Base-by-base conservation (phyloP, 1,140 invertebrate species). In the Penaeus indicus region DNA sequence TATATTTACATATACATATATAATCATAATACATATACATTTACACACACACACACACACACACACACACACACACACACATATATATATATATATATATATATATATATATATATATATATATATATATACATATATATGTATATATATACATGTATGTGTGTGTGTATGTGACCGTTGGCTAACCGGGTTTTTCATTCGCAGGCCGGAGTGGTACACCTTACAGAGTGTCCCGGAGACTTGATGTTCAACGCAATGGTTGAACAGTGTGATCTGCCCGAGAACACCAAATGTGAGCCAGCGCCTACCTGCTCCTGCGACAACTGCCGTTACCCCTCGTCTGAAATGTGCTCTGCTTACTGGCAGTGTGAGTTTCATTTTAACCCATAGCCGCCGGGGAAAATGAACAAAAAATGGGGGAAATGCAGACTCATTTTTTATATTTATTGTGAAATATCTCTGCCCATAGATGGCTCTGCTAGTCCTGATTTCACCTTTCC, bases 331-430 rank as follows among this genome's bases (percentile, higher is more conserved):
- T 88, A 82, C 64, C 86, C 86, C 11, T 63, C 54, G 21, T 54
- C 67, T 7, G 79, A 88, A 38, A 27, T 83, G 64, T 88, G 86
- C 25, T 82, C 79, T 25, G 61, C 86, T 27, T 88, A 62, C 86
- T 88, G 86, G 86, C 86, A 88, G 32, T 88, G 86, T 88, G 75
- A 75, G 86, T 82, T 18, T 85, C 27, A n/a, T 18, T 38, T 18
- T 22, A 42, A 25, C 7, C 21, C 10, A 7, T 69, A 69, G 10
- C n/a, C n/a, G n/a, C n/a, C n/a, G n/a, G n/a, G n/a, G n/a, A n/a
- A n/a, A n/a, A n/a, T n/a, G n/a, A n/a, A n/a, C n/a, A n/a, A n/a
- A n/a, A n/a, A n/a, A n/a, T n/a, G n/a, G n/a, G n/a, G n/a, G n/a
- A n/a, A n/a, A n/a, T n/a, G n/a, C n/a, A n/a, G n/a, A n/a, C n/a